A percentile compares a stretch with the other conserved stretches of the same genome.
Conservation (phyloP, 2,113 vertebrate species). For the Nestor notabilis region DNA sequence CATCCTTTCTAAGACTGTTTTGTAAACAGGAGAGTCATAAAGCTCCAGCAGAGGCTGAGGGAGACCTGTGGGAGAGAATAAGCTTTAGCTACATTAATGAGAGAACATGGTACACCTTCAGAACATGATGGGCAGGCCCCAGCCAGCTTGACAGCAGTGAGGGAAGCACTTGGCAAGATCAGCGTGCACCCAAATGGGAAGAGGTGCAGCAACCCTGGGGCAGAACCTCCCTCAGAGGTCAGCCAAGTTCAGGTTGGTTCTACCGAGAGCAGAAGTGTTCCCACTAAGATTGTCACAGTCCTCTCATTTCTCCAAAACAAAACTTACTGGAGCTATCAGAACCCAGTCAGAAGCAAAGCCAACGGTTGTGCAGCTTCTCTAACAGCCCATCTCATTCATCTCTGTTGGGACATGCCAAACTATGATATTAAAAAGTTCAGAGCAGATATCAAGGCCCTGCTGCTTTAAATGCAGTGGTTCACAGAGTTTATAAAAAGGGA, state of each 20-base stretch:
- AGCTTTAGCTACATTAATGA: not conserved
- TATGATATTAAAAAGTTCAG: not conserved
- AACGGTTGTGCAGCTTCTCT: not conserved
- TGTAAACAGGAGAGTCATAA: constrained; percentile 88
- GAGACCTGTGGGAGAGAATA: constrained; percentile 77
- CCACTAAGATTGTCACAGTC: not conserved
- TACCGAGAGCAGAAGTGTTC: not conserved
- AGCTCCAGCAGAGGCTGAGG: constrained; percentile 84
- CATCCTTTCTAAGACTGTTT: constrained; percentile 88
- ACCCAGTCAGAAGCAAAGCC: not conserved
- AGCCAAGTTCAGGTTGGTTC: not conserved
- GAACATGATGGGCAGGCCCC: not conserved
- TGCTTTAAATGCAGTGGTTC: not conserved
- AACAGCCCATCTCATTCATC: not conserved
- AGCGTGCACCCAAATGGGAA: not conserved
- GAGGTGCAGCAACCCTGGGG: not conserved
- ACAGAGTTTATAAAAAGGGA: not conserved
- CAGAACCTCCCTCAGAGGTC: not conserved
- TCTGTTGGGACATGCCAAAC: not conserved
- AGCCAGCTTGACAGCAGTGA: accelerated
- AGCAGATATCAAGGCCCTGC: not conserved
- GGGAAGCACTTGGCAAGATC: not conserved
- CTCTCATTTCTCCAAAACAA: not conserved
- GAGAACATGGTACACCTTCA: not conserved
- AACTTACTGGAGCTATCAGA: not conserved